These are phyloP conservation scores for Acleris sparsana DNA, from an alignment of 2,888 invertebrate species.

Conservation along the genomic window DNA sequence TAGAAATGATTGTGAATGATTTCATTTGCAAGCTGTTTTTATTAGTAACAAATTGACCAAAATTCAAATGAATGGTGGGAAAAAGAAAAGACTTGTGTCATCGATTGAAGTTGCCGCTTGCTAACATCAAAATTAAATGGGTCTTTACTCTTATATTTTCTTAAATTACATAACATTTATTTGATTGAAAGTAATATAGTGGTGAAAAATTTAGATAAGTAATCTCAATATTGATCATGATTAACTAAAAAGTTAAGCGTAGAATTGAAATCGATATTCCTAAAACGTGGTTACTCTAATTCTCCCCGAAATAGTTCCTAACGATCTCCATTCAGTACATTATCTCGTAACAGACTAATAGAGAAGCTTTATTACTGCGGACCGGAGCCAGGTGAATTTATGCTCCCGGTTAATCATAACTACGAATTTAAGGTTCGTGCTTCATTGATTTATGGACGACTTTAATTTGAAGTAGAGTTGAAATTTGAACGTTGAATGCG, in stretches of 20 bases:
- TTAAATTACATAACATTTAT: too few relatives aligned
- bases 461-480: constrained; percentile 6
- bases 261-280: neutral
- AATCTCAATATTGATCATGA: neutral
- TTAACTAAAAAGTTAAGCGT: neutral
- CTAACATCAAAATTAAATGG: too few relatives aligned
- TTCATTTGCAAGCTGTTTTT: too few relatives aligned
- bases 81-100: too few relatives aligned
- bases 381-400: constrained; percentile 63
- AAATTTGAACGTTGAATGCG: neutral
- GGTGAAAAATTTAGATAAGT: too few relatives aligned
- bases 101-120: too few relatives aligned
- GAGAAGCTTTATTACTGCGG: constrained; percentile 40
- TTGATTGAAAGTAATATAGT: too few relatives aligned
- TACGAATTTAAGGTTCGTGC: constrained; percentile 34
- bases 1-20: too few relatives aligned
- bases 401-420: constrained; percentile 68
- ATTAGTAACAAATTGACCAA: too few relatives aligned
- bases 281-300: neutral
- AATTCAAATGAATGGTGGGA: too few relatives aligned
- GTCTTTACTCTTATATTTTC: too few relatives aligned
- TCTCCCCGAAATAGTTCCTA: constrained; percentile 9
- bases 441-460: constrained; percentile 20
- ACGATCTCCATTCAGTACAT: constrained; percentile 23
- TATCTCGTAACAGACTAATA: constrained; percentile 16